These are phyloP conservation scores for Riparia riparia DNA, from an alignment of 2,113 vertebrate species.

Conservation along the genomic window DNA sequence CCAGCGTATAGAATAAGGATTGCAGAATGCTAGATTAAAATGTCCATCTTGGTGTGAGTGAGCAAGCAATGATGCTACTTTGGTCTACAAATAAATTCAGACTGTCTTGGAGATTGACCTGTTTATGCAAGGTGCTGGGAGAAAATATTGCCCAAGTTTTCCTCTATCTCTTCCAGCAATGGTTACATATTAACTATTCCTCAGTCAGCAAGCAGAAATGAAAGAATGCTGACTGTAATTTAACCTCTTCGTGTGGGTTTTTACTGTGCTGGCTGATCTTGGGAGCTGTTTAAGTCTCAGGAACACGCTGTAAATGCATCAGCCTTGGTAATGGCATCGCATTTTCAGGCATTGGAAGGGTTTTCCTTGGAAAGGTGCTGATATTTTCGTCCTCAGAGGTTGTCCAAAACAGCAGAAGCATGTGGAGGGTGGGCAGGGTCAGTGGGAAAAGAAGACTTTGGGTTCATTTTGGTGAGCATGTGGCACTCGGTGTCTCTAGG, in stretches of 20 bases:
- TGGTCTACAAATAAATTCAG: slow-evolving; percentile 1
- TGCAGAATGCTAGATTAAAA: slow-evolving; percentile 3
- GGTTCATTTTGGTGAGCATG: not conserved
- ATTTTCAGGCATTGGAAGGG: not conserved
- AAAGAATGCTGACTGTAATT: not conserved
- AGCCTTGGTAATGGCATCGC: accelerated
- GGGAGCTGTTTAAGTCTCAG: not conserved
- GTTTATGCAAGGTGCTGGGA: slow-evolving; percentile 12
- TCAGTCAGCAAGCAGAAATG: not conserved
- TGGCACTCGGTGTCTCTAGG: accelerated
- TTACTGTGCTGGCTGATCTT: not conserved
- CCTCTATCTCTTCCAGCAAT: not conserved
- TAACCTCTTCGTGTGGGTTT: not conserved
- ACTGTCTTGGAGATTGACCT: slow-evolving; percentile 13
- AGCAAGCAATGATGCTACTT: not conserved
- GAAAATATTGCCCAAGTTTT: not conserved
- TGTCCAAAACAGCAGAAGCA: not conserved
- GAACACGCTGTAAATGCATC: not conserved
- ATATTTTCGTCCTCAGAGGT: not conserved
- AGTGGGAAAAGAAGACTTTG: not conserved
- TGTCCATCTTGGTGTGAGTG: not conserved
- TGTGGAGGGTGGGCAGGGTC: not conserved
- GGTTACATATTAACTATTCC: slow-evolving; percentile 4
- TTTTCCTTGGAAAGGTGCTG: not conserved
- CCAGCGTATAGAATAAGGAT: not conserved